A percentile compares a stretch with the other conserved stretches of the same genome.
phyloP scores from a whole-genome alignment of 23 tunicate genomes.

The Ciona savignyi region DNA sequence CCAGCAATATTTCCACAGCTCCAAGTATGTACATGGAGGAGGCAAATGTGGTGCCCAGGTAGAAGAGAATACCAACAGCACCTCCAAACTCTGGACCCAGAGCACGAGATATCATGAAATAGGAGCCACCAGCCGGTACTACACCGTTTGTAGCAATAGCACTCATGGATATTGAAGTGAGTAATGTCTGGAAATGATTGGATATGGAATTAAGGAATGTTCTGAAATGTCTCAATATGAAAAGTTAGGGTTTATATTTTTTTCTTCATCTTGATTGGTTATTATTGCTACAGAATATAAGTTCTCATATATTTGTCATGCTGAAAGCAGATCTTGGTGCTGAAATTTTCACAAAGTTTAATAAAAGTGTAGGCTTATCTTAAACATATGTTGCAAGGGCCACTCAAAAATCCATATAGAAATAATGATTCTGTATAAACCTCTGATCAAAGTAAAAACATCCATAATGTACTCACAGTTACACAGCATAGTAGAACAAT shows the following conservation, averaged over 20 bases:
- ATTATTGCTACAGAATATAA: no score
- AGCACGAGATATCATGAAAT: conserved; percentile 97
- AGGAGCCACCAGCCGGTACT: conserved; percentile 99
- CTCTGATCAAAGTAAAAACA: neutral
- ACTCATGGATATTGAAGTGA: conserved; percentile 91
- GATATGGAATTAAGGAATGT: no score
- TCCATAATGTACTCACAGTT: conserved; percentile 47
- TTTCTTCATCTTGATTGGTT: no score
- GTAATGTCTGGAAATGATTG: conserved; percentile 83
- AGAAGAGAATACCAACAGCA: conserved; percentile 94
- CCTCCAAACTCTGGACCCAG: conserved; percentile 98
- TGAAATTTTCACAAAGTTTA: no score
- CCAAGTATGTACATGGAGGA: conserved; percentile 97
- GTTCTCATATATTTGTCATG: no score
- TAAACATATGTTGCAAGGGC: no score
- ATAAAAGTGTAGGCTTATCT: no score
- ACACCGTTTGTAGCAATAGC: conserved; percentile 98
- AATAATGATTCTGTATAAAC: no score
- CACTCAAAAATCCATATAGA: no score
- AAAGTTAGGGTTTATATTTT: no score
- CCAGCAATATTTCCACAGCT: conserved; percentile 92
- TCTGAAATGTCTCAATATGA: no score
- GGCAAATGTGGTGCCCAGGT: conserved; percentile 98
- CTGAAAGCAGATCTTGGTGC: neutral
- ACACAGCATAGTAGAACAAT: conserved; percentile 72